Evolutionary conservation across 1,140 invertebrate genomes (phyloP).

Genomic region (Ladona fulva): DNA sequence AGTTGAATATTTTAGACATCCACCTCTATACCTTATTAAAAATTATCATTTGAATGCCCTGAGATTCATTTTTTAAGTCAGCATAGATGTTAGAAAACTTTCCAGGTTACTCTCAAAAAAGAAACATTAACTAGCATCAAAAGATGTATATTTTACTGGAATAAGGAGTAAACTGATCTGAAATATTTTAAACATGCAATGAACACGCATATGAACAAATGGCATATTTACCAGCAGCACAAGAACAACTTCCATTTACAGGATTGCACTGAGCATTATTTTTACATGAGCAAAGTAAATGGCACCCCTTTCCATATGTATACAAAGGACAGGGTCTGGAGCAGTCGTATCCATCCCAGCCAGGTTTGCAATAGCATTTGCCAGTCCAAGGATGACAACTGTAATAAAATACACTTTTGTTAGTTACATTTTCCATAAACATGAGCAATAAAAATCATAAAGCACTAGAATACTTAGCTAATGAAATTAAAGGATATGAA

Average conservation of each 20-base stretch:
- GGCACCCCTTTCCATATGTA: constrained; percentile 74
- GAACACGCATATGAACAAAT: neutral
- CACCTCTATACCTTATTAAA: too few species aligned
- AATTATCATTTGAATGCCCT: too few species aligned
- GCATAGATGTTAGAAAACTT: too few species aligned
- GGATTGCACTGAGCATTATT: constrained; percentile 85
- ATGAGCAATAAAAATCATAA: too few species aligned
- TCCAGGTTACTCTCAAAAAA: too few species aligned
- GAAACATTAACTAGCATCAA: too few species aligned
- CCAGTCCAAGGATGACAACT: constrained; percentile 84
- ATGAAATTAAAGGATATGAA: constrained; percentile 12
- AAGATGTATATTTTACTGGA: too few species aligned
- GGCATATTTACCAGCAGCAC: constrained; percentile 52
- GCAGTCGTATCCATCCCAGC: constrained; percentile 79
- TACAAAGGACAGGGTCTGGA: constrained; percentile 67
- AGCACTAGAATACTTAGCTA: neutral
- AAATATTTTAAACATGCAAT: too few species aligned
- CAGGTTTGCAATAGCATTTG: constrained; percentile 75
- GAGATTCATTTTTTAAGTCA: too few species aligned
- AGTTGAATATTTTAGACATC: too few species aligned
- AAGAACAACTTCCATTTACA: constrained; percentile 72
- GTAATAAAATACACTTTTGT: constrained; percentile 20
- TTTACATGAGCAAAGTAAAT: constrained; percentile 58
- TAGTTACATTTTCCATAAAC: too few species aligned
- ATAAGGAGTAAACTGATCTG: too few species aligned